Base-by-base conservation (phyloP, 2,113 vertebrate species). In the Coracopsis vasa region DNA sequence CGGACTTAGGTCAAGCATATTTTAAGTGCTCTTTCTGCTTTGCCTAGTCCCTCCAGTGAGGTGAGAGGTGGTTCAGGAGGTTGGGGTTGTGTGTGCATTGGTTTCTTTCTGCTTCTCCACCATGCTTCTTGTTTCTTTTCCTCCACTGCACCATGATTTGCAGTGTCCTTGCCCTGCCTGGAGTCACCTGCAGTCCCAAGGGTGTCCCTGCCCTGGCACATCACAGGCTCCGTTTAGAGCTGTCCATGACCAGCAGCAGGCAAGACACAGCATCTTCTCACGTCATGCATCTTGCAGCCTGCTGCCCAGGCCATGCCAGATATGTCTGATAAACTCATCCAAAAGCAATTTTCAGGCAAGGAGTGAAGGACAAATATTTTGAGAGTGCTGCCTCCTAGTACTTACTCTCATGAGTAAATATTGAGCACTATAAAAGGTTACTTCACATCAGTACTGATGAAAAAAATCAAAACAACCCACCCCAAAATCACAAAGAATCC, bases 1-100 rank as follows among this genome's bases (percentile, higher is more conserved):
- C 5, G n/a, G 41, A 10, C 11, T 44, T 15, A 53, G 80, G 28
- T 16, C n/a, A 53, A 53, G 18, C 12, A 28, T 23, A 37, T 33
- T 74, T 31, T 21, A 31, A 74, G 31, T 12, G 16, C 23, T 27
- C 37, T 23, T 10, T 61, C 8, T 19, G n/a, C 17, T 33, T 69
- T 35, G 23, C 29, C 9, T 25, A 17, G 4, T 33, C 35, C 25
- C 31, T 50, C 39, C 4, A 3, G 6, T 0, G 1, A 73, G 47
- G 17, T 0, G 0, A 58, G 7, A 7, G 2, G 7, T 24, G 31
- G 13, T 1, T 2, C 54, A 61, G 48, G 14, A 73, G 5, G 14
- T 10, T 4, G 4, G 24, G 6, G 13, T 24, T 16, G 1, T 7
- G 13, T 19, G 15, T 23, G 10, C 11, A 29, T 19, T 23, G 11